phyloP scores from a whole-genome alignment of 2,113 vertebrate genomes.

The Lepus timidus region DNA sequence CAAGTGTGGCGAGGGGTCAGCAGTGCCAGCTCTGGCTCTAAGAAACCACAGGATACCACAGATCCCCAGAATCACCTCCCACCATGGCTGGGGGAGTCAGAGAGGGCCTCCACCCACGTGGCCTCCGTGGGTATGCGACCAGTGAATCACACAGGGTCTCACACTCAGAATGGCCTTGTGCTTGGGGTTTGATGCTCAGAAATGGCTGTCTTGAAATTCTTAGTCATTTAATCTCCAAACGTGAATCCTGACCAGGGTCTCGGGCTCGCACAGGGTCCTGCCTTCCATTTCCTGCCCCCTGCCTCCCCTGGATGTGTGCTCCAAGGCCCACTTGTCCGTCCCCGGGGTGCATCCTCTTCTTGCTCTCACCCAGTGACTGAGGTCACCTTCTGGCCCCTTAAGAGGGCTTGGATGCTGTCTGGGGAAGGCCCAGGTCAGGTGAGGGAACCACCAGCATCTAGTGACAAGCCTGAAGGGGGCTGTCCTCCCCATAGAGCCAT shows the following conservation, averaged over 20 bases:
- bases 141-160: not conserved
- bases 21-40: not conserved
- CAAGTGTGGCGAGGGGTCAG: not conserved
- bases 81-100: not conserved
- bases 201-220: not conserved
- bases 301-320: not conserved
- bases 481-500: not conserved
- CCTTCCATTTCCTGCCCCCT: not conserved
- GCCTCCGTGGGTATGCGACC: not conserved
- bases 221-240: not conserved
- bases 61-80: not conserved
- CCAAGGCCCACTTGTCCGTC: not conserved
- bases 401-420: not conserved
- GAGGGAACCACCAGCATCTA: not conserved
- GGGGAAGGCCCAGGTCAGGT: not conserved
- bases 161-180: not conserved
- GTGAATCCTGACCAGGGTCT: not conserved
- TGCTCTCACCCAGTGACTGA: not conserved
- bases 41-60: not conserved
- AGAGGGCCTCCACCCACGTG: not conserved
- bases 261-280: not conserved
- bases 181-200: not conserved
- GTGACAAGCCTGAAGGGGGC: not conserved
- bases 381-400: not conserved
- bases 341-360: not conserved